Percentiles rank a stretch among this genome's conserved stretches.
These are phyloP conservation scores for Lithophane socia DNA, from an alignment of 2,888 invertebrate genomes.

Conservation along the genomic window DNA sequence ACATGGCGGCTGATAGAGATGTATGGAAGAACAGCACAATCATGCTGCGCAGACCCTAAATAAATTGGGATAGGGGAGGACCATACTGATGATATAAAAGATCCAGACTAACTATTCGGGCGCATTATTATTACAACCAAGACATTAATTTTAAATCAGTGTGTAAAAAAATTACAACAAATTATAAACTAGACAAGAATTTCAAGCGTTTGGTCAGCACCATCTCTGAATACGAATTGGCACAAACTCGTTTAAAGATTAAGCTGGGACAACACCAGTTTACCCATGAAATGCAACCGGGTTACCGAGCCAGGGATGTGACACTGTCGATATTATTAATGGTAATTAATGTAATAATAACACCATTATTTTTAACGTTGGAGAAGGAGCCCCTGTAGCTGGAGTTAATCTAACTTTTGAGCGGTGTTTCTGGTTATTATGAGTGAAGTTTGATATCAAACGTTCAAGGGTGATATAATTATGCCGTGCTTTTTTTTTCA, in stretches of 20 bases:
- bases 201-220: constrained; percentile 17
- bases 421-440: neutral
- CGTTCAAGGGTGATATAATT: neutral
- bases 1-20: neutral
- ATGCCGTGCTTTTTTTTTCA: too few species aligned
- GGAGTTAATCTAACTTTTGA: neutral
- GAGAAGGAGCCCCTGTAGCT: neutral
- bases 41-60: neutral
- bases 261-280: constrained; percentile 73
- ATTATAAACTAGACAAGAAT: neutral
- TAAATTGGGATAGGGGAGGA: neutral
- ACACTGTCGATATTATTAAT: constrained; percentile 20
- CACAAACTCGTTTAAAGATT: constrained; percentile 73
- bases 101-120: neutral
- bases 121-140: neutral
- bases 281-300: constrained; percentile 78
- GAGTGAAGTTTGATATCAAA: neutral
- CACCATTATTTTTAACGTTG: neutral
- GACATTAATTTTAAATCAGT: neutral
- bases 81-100: neutral
- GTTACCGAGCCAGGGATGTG: constrained; percentile 70
- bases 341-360: constrained; percentile 20
- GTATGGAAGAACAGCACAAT: neutral
- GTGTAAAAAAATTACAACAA: neutral
- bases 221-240: constrained; percentile 63